phyloP scores from a whole-genome alignment of 35 echinoderm and acorn worm genomes.

The Diadema setosum region DNA sequence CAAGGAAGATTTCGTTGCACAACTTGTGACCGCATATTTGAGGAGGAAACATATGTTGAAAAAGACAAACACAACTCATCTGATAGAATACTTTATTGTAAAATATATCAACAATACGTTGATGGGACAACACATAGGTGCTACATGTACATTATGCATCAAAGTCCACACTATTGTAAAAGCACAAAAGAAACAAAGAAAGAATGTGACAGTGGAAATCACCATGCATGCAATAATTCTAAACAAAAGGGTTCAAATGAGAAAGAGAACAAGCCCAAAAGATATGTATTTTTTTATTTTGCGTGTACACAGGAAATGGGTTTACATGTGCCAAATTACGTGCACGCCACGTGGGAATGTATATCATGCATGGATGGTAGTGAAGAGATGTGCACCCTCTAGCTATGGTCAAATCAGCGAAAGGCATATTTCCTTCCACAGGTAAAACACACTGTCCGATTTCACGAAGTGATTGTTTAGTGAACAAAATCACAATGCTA shows the following conservation, averaged over 20 bases:
- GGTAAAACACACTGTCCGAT: neutral
- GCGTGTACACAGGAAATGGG: conserved; percentile 35
- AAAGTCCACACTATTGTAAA: neutral
- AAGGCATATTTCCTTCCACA: conserved; percentile 15
- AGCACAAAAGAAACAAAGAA: neutral
- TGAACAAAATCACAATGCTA: neutral
- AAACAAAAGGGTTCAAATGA: neutral
- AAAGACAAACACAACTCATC: neutral
- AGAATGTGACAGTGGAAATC: neutral
- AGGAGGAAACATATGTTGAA: neutral
- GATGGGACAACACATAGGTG: neutral
- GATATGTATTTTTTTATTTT: conserved; percentile 56
- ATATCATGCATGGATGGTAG: neutral
- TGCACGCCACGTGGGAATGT: conserved; percentile 24
- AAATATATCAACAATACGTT: neutral
- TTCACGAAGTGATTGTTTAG: conserved; percentile 25
- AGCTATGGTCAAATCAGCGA: neutral
- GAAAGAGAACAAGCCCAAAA: neutral
- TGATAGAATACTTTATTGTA: neutral
- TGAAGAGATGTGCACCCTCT: neutral
- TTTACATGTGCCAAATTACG: conserved; percentile 29
- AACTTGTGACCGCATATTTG: neutral
- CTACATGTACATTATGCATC: neutral
- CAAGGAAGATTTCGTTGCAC: neutral
- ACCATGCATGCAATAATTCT: neutral